phyloP scores from a whole-genome alignment of 2,113 vertebrate genomes.

The Arvicanthis niloticus region DNA sequence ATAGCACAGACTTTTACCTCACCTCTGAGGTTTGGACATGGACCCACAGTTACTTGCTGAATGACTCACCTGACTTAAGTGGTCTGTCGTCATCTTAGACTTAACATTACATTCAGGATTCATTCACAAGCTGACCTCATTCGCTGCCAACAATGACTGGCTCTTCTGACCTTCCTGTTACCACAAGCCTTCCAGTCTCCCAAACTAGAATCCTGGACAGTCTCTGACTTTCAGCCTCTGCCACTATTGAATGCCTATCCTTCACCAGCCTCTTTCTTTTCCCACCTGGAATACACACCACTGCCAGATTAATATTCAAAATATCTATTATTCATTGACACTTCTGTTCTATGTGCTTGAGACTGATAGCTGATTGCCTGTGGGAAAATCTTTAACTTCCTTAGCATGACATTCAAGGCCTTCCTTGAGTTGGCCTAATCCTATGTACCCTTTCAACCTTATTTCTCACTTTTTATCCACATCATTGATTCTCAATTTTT shows the following conservation, averaged over 20 bases:
- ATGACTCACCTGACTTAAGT: background rate
- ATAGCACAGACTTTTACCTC: background rate
- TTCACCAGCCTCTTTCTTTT: background rate
- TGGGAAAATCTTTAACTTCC: constrained; percentile 37
- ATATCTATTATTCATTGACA: constrained; percentile 1
- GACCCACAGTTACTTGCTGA: constrained; percentile 48
- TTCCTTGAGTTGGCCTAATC: constrained; percentile 1
- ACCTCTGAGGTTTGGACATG: background rate
- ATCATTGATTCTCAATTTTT: constrained; percentile 56
- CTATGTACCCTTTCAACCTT: constrained; percentile 44
- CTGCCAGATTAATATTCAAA: constrained; percentile 43
- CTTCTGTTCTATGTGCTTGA: background rate
- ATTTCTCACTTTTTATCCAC: constrained; percentile 35
- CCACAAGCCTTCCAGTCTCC: background rate
- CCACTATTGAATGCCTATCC: background rate
- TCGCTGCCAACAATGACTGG: background rate
- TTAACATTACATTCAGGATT: background rate
- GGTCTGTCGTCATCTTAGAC: constrained; percentile 44
- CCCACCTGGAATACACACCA: background rate
- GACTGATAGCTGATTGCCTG: constrained; percentile 1
- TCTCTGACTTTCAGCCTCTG: background rate
- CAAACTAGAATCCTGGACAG: constrained; percentile 42
- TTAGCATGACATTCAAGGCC: constrained; percentile 27
- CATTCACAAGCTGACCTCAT: constrained; percentile 36
- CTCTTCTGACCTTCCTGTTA: constrained; percentile 50